phyloP scores from a whole-genome alignment of 2,888 invertebrate species.

The Torymus texanus region DNA sequence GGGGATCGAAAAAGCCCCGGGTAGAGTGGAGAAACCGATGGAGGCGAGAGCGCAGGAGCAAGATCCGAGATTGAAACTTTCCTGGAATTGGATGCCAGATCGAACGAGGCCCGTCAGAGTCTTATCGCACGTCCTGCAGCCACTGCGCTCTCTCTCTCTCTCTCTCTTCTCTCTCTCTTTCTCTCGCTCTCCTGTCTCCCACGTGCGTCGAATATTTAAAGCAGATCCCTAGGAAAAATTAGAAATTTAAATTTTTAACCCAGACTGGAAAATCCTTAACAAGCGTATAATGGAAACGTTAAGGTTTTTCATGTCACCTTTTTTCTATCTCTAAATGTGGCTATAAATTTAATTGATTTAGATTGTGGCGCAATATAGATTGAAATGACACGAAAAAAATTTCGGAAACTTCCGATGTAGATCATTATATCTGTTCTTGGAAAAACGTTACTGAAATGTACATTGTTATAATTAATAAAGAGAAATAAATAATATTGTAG shows the following conservation, averaged over 20 bases:
- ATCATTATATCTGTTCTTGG: no score
- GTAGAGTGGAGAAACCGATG: constrained; percentile 6
- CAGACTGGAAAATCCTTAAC: no score
- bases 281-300: no score
- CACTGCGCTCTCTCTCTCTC: constrained; percentile 48
- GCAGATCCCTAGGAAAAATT: constrained; percentile 48
- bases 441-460: no score
- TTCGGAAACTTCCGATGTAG: no score
- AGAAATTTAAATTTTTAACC: constrained; percentile 1
- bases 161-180: background rate
- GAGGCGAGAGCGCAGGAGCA: constrained; percentile 40
- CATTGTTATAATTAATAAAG: no score
- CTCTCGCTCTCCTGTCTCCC: constrained; percentile 26
- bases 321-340: no score
- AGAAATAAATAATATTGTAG: no score
- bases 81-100: constrained; percentile 69
- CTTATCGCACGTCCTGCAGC: constrained; percentile 66
- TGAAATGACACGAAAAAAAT: no score
- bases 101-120: constrained; percentile 61
- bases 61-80: constrained; percentile 70
- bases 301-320: no score
- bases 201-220: constrained; percentile 68
- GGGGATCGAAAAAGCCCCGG: constrained; percentile 56
- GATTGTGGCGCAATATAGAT: no score
- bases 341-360: no score